Evolutionary conservation across 1,140 invertebrate species (phyloP), one percentile per base, ranked within the genome.

Genomic region (Aphelenchoides fujianensis): DNA sequence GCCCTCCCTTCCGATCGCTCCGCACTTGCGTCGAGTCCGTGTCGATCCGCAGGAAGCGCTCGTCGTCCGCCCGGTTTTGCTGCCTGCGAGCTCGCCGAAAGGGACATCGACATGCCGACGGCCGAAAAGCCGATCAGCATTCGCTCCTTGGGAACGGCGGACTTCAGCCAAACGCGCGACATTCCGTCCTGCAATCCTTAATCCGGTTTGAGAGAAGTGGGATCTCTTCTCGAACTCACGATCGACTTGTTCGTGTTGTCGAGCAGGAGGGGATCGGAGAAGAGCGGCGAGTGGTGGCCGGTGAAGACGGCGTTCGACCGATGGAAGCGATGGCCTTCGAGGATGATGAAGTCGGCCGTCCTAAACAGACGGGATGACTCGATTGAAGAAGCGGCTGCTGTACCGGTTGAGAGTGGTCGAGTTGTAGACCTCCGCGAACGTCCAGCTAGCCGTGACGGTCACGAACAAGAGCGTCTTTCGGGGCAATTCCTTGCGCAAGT

Each of bases 241-340:
- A 70, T 66, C 28, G 27, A 31, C 3, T 28, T 70, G 16, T 34
- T 70, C 1, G 54, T 19, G 30, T 64, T 48, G 5, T 3, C 12
- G 2, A 16, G 23, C 61, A 67, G 1, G 16, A 28, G 7, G 28
- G 16, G 5, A 3, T 28, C 30, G 19, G 31, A 27, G 35, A 70
- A 67, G 23, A 71, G 64, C 3, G 70, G 64, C 1, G 70, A 71
- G 59, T 67, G 70, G 59, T 71, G 70, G 1, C 70, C 70, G 0
- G 70, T 71, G 30, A 68, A 69, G 16, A 9, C 16, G n/a, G 27
- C 16, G 3, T 37, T 67, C 1, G 34, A 34, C 0, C 12, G 12
- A 28, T 71, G 70, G 36, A 71, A 71, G 27, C 36, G 30, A 71
- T 68, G 37, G 23, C 3, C 70, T 70, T 68, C 32, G n/a, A 67